phyloP scores from a whole-genome alignment of 2,113 vertebrate genomes.

The Leucosticte australis region DNA sequence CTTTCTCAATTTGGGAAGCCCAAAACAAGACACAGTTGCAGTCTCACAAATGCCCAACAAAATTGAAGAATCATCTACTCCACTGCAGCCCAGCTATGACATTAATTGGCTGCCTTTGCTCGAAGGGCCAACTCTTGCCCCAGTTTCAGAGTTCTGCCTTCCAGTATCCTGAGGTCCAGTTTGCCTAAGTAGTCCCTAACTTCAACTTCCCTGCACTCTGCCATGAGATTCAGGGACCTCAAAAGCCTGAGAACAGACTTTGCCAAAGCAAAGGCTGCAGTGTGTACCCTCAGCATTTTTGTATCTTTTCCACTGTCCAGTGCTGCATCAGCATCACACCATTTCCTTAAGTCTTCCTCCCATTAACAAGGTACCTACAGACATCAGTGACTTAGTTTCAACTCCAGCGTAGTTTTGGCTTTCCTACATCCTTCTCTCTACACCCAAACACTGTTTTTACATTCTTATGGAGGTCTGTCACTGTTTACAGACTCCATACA shows the following conservation, averaged over 20 bases:
- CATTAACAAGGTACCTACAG: background rate
- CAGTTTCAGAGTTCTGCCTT: background rate
- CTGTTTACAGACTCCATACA: background rate
- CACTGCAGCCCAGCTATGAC: background rate
- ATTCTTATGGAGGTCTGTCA: background rate
- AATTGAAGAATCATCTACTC: background rate
- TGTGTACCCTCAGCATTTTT: background rate
- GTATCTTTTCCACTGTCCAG: background rate
- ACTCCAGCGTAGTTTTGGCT: background rate
- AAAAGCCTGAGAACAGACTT: background rate
- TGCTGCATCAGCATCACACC: background rate
- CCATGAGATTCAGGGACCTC: background rate
- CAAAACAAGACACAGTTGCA: background rate
- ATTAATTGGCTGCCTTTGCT: rapidly evolving
- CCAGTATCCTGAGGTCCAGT: background rate
- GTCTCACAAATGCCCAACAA: background rate
- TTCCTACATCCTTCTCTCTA: background rate
- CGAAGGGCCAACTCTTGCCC: background rate
- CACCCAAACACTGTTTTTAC: background rate
- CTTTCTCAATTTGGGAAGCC: background rate
- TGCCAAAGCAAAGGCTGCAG: background rate
- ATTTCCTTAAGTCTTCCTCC: background rate
- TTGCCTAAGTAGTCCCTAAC: background rate
- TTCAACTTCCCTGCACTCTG: background rate
- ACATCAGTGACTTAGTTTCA: background rate